Conservation (phyloP, 1,140 invertebrate genomes). For the Drosophila auraria region DNA sequence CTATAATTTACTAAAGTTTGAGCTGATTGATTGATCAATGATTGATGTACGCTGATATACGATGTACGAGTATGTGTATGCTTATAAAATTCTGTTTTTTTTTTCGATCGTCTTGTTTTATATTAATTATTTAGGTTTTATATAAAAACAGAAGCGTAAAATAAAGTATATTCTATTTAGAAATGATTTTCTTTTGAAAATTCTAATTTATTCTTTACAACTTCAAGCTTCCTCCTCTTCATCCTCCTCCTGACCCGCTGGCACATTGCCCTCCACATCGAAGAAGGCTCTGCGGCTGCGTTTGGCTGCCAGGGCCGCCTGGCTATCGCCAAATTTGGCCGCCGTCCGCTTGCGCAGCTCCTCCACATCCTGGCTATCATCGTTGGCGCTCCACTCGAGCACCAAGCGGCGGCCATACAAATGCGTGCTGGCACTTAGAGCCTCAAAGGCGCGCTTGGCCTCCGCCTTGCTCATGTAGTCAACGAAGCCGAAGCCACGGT, state of each 20-base stretch:
- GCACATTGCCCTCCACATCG: constrained; percentile 53
- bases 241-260: constrained; percentile 32
- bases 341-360: constrained; percentile 94
- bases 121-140: constrained; percentile 81
- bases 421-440: constrained; percentile 97
- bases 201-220: constrained; percentile 8
- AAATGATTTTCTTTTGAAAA: constrained; percentile 26
- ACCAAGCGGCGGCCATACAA: constrained; percentile 97
- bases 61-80: constrained; percentile 56
- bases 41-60: constrained; percentile 51
- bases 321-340: constrained; percentile 54
- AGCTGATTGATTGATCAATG: constrained; percentile 61
- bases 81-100: constrained; percentile 67
- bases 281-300: constrained; percentile 71
- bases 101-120: constrained; percentile 66
- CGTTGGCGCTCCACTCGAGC: constrained; percentile 96
- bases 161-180: constrained; percentile 81
- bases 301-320: constrained; percentile 42
- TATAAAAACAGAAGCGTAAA: constrained; percentile 74
- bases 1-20: constrained; percentile 38
- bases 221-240: constrained; percentile 30
- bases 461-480: constrained; percentile 95
- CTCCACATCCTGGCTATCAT: constrained; percentile 92
- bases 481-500: constrained; percentile 98
- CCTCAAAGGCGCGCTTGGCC: constrained; percentile 97